Percentiles rank a stretch among this genome's conserved stretches.
Conservation (phyloP, 2,797 vertebrate genomes). For the Harpagifer antarcticus region DNA sequence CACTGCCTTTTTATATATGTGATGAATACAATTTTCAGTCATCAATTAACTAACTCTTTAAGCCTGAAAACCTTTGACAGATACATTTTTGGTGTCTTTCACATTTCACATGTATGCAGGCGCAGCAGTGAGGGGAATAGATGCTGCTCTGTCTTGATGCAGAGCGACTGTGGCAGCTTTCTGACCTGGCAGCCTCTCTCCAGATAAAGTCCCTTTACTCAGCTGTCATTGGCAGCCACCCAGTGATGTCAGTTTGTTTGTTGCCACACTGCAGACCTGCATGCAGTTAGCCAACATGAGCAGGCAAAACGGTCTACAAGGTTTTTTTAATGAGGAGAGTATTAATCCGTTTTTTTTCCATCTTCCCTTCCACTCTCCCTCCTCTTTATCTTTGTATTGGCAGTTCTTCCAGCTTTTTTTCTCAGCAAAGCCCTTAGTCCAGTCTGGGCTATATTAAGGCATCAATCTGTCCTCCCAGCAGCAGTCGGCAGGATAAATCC, state of each 20-base stretch:
- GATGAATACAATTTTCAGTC: background rate
- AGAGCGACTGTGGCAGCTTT: background rate
- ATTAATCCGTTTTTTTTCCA: conserved; percentile 19
- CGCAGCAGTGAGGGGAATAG: background rate
- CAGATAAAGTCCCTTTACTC: background rate
- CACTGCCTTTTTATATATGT: too few species aligned
- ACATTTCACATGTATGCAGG: background rate
- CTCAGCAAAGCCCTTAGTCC: conserved; percentile 65
- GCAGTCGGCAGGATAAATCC: conserved; percentile 49
- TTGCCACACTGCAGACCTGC: background rate
- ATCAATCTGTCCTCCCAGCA: conserved; percentile 47
- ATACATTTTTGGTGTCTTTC: background rate
- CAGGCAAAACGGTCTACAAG: background rate
- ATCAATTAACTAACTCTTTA: background rate
- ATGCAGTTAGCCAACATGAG: background rate
- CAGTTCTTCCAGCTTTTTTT: conserved; percentile 39
- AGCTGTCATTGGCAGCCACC: background rate
- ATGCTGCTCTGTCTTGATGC: background rate
- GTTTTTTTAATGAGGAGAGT: conserved; percentile 17
- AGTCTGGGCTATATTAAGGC: conserved; percentile 70
- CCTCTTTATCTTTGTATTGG: conserved; percentile 55
- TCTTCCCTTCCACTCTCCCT: background rate
- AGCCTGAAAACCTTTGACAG: background rate
- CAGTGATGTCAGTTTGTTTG: background rate
- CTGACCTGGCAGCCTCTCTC: background rate